Conservation (phyloP, 2,888 invertebrate species). For the Dicranocentrus wangi region DNA sequence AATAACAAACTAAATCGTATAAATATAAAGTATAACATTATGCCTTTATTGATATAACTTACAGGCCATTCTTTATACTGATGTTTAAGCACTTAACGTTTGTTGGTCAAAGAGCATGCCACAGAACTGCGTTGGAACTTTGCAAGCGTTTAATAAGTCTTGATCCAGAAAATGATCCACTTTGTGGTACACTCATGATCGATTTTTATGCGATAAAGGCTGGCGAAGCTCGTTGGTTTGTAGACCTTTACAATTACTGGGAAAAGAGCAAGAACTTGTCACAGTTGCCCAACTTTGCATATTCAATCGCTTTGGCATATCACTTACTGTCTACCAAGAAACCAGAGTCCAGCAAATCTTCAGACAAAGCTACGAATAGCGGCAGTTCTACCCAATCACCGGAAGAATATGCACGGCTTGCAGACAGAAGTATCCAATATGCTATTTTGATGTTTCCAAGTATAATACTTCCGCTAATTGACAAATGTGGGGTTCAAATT, state of each 20-base stretch:
- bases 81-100: slow-evolving; percentile 87
- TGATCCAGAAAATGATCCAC: slow-evolving; percentile 84
- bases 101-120: slow-evolving; percentile 86
- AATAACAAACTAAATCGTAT: background rate
- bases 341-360: slow-evolving; percentile 32
- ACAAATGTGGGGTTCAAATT: slow-evolving; percentile 84
- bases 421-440: slow-evolving; percentile 82
- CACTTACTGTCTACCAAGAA: slow-evolving; percentile 77
- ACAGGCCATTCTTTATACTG: slow-evolving; percentile 84
- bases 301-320: slow-evolving; percentile 85
- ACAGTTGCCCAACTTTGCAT: slow-evolving; percentile 91
- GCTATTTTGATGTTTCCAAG: slow-evolving; percentile 89
- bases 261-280: slow-evolving; percentile 81
- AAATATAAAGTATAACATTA: slow-evolving; percentile 4
- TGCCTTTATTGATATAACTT: slow-evolving; percentile 73
- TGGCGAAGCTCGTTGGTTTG: slow-evolving; percentile 84
- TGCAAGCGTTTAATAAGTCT: slow-evolving; percentile 87
- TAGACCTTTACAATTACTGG: slow-evolving; percentile 78
- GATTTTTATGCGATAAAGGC: slow-evolving; percentile 87
- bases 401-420: slow-evolving; percentile 73
- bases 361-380: slow-evolving; percentile 73
- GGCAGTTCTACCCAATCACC: slow-evolving; percentile 30
- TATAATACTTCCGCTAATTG: slow-evolving; percentile 82
- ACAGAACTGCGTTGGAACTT: slow-evolving; percentile 89
- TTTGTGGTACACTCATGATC: slow-evolving; percentile 84